A percentile compares a stretch with the other conserved stretches of the same genome.
These are phyloP conservation scores for Stenchaetothrips biformis DNA, from an alignment of 2,888 invertebrate species.

Conservation along the genomic window DNA sequence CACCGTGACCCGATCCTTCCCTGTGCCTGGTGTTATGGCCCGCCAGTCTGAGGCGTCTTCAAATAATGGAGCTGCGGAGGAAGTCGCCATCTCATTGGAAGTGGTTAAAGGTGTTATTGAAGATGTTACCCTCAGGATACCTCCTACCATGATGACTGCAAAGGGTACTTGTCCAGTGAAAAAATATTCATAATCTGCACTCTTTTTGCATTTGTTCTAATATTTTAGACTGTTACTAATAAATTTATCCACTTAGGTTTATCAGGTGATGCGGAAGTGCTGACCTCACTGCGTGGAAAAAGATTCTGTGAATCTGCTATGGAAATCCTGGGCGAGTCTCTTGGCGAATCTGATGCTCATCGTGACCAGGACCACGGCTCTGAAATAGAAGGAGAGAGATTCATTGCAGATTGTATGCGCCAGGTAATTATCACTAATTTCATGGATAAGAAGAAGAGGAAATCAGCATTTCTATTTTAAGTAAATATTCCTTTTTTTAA, in stretches of 20 bases:
- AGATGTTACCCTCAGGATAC: conserved; percentile 61
- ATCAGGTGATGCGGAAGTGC: conserved; percentile 54
- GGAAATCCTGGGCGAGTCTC: conserved; percentile 52
- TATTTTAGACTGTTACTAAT: neutral
- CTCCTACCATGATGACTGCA: conserved; percentile 50
- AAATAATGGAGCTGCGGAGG: conserved; percentile 42
- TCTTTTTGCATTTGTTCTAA: neutral
- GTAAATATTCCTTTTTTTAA: no score
- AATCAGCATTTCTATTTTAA: no score
- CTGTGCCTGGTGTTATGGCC: conserved; percentile 49
- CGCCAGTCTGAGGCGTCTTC: conserved; percentile 38
- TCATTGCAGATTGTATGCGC: conserved; percentile 58
- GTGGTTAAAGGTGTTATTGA: conserved; percentile 61
- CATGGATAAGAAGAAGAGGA: no score
- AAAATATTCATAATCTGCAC: neutral
- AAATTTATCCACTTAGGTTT: conserved; percentile 23
- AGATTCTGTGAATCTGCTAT: conserved; percentile 61
- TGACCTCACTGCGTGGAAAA: conserved; percentile 61
- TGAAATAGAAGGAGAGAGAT: conserved; percentile 55
- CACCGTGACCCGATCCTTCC: conserved; percentile 61
- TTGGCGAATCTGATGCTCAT: conserved; percentile 39
- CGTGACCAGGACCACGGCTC: conserved; percentile 50
- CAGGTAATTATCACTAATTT: conserved; percentile 49
- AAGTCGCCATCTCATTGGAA: conserved; percentile 58
- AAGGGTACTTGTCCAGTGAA: neutral